These are phyloP conservation scores for Nibea coibor DNA, from an alignment of 2,113 vertebrate genomes.

Conservation along the genomic window DNA sequence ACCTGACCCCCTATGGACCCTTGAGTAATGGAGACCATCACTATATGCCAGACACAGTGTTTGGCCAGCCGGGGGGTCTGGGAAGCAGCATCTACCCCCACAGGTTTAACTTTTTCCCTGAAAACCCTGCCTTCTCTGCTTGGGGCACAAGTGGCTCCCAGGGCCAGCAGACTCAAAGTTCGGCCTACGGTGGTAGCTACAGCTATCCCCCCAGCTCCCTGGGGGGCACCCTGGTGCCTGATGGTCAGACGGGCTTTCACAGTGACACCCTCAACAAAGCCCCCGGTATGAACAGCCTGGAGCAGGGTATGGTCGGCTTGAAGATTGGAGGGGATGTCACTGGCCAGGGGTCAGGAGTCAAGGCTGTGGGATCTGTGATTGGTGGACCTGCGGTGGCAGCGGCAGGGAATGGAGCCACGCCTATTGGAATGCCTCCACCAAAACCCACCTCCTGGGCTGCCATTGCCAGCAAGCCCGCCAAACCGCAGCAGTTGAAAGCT, in stretches of 20 bases:
- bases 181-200: constrained; percentile 94
- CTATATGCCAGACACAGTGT: constrained; percentile 95
- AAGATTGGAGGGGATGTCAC: constrained; percentile 92
- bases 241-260: constrained; percentile 95
- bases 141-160: constrained; percentile 95
- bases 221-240: constrained; percentile 92
- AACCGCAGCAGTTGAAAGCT: constrained; percentile 90
- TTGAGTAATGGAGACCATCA: constrained; percentile 96
- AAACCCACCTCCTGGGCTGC: constrained; percentile 96
- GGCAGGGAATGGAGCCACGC: constrained; percentile 87
- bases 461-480: constrained; percentile 96
- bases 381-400: constrained; percentile 88
- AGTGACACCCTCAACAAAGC: constrained; percentile 94
- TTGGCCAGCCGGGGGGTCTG: constrained; percentile 94
- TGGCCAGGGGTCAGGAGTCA: constrained; percentile 86
- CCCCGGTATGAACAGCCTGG: constrained; percentile 95
- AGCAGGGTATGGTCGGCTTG: constrained; percentile 95
- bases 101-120: constrained; percentile 96
- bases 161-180: constrained; percentile 94
- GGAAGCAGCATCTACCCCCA: constrained; percentile 95
- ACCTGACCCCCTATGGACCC: constrained; percentile 95
- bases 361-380: constrained; percentile 92
- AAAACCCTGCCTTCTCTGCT: constrained; percentile 95
- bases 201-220: constrained; percentile 94
- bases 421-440: constrained; percentile 89